phyloP scores from a whole-genome alignment of 2,888 invertebrate species.

The Sisyra nigra region DNA sequence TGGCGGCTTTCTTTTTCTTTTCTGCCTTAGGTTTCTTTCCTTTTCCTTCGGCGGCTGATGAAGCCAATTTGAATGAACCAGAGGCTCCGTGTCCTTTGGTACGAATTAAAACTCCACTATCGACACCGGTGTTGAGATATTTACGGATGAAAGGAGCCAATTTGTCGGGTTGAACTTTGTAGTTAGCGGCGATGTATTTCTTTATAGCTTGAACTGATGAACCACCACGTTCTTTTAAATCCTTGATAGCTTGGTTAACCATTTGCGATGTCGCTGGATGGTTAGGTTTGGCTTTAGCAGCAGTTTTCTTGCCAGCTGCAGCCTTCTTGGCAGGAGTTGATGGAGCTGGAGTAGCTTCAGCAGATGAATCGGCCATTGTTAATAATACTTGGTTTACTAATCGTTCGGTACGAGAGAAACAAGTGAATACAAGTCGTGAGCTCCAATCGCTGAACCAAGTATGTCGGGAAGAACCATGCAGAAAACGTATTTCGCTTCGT shows the following conservation, averaged over 20 bases:
- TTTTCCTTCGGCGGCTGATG: conserved; percentile 15
- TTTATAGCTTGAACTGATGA: conserved; percentile 40
- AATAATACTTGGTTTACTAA: no score
- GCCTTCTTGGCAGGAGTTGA: conserved; percentile 12
- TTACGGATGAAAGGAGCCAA: conserved; percentile 35
- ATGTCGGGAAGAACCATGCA: no score
- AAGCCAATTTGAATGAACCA: conserved; percentile 23
- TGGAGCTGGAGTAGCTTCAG: background rate
- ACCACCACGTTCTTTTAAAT: conserved; percentile 38
- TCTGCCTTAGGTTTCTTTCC: no score
- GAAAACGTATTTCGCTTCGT: no score
- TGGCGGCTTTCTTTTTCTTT: conserved; percentile 11
- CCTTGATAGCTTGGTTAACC: conserved; percentile 37
- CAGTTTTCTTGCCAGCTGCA: conserved; percentile 18
- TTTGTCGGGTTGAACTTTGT: conserved; percentile 33
- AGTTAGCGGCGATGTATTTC: conserved; percentile 41
- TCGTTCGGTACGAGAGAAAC: no score
- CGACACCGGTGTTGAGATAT: conserved; percentile 38
- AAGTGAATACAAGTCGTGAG: no score
- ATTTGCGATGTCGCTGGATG: conserved; percentile 36
- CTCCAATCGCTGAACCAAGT: no score
- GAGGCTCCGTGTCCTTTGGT: conserved; percentile 38
- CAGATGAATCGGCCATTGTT: background rate
- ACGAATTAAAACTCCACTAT: conserved; percentile 28
- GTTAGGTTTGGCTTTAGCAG: conserved; percentile 20